Percentiles rank a stretch among this genome's conserved stretches.
Evolutionary conservation across 2,888 invertebrate species (phyloP).

Genomic region (Cantharis lateralis): DNA sequence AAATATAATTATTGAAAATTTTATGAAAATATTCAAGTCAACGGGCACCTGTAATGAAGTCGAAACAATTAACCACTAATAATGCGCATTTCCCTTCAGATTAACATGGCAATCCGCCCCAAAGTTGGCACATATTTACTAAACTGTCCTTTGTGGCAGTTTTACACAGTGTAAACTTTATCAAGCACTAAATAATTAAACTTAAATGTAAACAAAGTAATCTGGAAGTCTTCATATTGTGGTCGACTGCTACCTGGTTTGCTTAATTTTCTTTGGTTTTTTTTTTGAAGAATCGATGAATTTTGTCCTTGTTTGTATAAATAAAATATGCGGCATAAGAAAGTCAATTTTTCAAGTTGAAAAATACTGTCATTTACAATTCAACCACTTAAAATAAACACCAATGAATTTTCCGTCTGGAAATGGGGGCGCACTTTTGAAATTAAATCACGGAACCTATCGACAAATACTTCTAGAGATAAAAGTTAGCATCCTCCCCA

Average conservation of each 20-base stretch:
- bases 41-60: neutral
- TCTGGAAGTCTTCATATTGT: neutral
- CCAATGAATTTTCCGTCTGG: neutral
- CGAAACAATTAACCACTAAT: neutral
- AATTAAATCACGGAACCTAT: neutral
- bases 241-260: neutral
- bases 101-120: neutral
- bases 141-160: slow-evolving; percentile 1
- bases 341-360: neutral
- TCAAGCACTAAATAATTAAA: neutral
- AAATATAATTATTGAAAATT: neutral
- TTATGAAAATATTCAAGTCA: neutral
- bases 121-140: slow-evolving; percentile 1
- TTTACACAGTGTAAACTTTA: neutral
- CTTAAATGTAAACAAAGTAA: neutral
- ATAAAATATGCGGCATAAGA: neutral
- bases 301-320: neutral
- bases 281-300: no score
- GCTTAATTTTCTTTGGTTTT: no score
- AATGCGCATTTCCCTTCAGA: neutral
- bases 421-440: neutral
- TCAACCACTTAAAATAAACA: neutral
- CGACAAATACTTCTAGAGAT: neutral
- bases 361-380: neutral
- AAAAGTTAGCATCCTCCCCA: neutral